Evolutionary conservation across 2,888 invertebrate genomes (phyloP).

Genomic region (Drosophila prostipennis): DNA sequence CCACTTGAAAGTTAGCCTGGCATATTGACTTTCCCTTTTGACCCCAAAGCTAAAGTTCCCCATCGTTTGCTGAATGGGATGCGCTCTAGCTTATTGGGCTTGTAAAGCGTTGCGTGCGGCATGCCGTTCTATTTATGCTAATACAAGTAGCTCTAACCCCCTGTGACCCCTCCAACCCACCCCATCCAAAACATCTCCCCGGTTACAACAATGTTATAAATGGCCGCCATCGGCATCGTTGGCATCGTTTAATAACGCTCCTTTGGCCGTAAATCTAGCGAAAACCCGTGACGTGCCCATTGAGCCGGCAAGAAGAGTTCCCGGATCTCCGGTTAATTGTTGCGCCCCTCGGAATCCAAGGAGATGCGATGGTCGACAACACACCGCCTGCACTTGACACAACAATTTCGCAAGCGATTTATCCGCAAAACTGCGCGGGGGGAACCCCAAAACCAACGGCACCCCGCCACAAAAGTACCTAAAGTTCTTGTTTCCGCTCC

Average conservation of each 20-base stretch:
- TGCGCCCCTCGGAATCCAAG: conserved; percentile 7
- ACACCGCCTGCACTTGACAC: conserved; percentile 62
- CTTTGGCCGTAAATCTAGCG: conserved; percentile 63
- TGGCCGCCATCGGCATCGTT: conserved; percentile 43
- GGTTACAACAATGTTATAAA: conserved; percentile 49
- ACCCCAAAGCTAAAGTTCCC: conserved; percentile 8
- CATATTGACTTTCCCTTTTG: conserved; percentile 52
- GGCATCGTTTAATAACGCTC: conserved; percentile 67
- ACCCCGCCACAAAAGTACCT: not conserved
- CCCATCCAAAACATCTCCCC: not conserved
- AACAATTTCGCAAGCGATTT: conserved; percentile 64
- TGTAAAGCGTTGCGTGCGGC: conserved; percentile 32
- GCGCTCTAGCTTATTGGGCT: conserved; percentile 13
- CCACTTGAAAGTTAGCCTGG: conserved; percentile 53
- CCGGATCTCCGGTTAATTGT: conserved; percentile 56
- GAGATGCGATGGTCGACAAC: not conserved
- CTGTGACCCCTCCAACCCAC: not conserved
- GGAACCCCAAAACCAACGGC: not conserved
- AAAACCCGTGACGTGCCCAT: conserved; percentile 52
- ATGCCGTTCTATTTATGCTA: conserved; percentile 44
- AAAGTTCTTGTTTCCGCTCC: conserved; percentile 37
- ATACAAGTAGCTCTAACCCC: conserved; percentile 29
- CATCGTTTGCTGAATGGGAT: not conserved
- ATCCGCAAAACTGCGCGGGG: conserved; percentile 35
- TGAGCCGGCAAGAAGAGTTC: conserved; percentile 51